Conservation (phyloP, 2,888 invertebrate species). For the Agrochola lota region DNA sequence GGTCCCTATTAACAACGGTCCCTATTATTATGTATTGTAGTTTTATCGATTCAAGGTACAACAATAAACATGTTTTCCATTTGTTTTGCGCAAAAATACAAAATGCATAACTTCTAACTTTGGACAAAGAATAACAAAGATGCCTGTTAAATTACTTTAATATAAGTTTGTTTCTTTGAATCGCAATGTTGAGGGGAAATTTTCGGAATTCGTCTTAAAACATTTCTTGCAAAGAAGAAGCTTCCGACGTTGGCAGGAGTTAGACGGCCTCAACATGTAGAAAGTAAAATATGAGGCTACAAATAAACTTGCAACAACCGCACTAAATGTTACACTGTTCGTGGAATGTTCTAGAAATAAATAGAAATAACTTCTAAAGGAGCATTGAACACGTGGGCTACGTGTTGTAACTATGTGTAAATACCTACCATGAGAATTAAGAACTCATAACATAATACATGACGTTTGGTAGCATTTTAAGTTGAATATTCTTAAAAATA, state of each 20-base stretch:
- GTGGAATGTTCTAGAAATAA: slow-evolving; percentile 43
- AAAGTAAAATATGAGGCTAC: slow-evolving; percentile 72
- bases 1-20: not conserved
- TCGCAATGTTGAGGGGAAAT: slow-evolving; percentile 84
- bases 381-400: not conserved
- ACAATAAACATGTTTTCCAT: slow-evolving; percentile 65
- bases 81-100: slow-evolving; percentile 72
- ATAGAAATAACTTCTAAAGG: slow-evolving; percentile 2
- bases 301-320: slow-evolving; percentile 68
- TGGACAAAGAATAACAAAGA: slow-evolving; percentile 82
- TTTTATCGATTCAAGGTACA: slow-evolving; percentile 31
- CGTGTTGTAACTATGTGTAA: not conserved
- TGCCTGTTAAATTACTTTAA: slow-evolving; percentile 86
- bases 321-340: slow-evolving; percentile 52
- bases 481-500: not conserved
- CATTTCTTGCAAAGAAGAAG: slow-evolving; percentile 84
- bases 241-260: slow-evolving; percentile 82
- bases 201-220: slow-evolving; percentile 87
- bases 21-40: no score
- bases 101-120: slow-evolving; percentile 83
- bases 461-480: not conserved
- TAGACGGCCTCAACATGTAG: slow-evolving; percentile 78
- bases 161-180: slow-evolving; percentile 87
- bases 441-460: not conserved
- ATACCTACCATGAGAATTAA: not conserved